Evolutionary conservation across 2,113 vertebrate genomes (phyloP).

Genomic region (Cichladusa arquata): DNA sequence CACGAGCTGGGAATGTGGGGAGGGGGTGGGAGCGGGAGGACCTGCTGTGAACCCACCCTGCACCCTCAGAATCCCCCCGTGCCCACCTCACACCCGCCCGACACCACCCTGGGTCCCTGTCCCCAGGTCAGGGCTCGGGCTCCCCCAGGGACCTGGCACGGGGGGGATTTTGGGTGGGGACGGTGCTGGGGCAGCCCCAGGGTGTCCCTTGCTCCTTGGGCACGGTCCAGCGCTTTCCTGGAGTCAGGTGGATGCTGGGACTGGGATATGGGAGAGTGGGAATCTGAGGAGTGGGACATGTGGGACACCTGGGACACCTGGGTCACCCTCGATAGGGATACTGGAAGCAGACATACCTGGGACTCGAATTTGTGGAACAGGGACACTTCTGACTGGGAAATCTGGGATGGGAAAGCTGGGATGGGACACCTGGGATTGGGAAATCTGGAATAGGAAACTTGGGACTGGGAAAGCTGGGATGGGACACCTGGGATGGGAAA

Average conservation of each 20-base stretch:
- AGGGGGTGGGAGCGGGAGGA: accelerated
- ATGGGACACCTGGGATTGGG: not conserved
- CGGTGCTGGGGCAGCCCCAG: not conserved
- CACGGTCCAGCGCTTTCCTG: not conserved
- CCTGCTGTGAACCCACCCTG: not conserved
- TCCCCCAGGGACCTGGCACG: too few species aligned
- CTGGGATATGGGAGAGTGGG: not conserved
- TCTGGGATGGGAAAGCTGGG: not conserved
- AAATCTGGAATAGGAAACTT: not conserved
- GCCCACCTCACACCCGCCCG: not conserved
- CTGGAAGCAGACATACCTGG: not conserved
- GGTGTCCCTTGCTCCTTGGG: not conserved
- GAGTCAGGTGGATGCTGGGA: not conserved
- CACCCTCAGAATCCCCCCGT: too few species aligned
- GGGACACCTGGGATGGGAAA: too few species aligned
- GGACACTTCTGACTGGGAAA: not conserved
- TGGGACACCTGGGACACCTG: not conserved
- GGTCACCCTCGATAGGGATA: too few species aligned
- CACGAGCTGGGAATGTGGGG: not conserved
- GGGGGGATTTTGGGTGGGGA: not conserved
- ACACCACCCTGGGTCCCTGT: not conserved
- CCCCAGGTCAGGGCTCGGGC: not conserved
- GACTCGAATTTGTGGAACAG: too few species aligned
- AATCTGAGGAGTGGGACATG: not conserved
- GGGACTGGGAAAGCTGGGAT: not conserved